These are phyloP conservation scores for Hippoglossus stenolepis DNA, from an alignment of 2,113 vertebrate species.

Conservation along the genomic window DNA sequence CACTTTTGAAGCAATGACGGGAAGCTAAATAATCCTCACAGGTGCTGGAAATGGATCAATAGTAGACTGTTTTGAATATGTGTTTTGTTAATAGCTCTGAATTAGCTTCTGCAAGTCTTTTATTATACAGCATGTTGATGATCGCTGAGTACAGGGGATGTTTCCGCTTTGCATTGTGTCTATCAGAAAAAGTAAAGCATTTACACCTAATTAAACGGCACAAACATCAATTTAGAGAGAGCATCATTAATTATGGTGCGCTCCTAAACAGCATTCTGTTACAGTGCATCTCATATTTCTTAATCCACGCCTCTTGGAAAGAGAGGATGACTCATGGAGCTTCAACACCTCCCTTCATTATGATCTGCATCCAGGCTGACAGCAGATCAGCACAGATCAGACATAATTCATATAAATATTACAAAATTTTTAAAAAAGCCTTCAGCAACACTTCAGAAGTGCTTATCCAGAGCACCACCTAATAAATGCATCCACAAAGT, in stretches of 20 bases:
- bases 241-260: not conserved
- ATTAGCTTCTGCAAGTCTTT: not conserved
- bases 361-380: conserved; percentile 38
- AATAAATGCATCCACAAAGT: conserved; percentile 40
- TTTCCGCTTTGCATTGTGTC: not conserved
- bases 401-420: conserved; percentile 31
- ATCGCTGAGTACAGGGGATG: not conserved
- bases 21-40: not conserved
- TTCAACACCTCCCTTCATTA: conserved; percentile 25
- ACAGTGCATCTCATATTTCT: conserved; percentile 24
- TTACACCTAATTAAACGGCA: too few relatives aligned
- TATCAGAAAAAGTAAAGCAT: not conserved
- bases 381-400: conserved; percentile 41
- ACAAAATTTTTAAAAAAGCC: conserved; percentile 2
- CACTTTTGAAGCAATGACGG: conserved; percentile 13
- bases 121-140: not conserved
- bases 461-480: conserved; percentile 38
- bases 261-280: not conserved
- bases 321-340: conserved; percentile 40
- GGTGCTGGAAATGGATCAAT: not conserved
- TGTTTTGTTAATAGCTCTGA: not conserved
- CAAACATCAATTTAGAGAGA: not conserved
- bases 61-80: too few relatives aligned
- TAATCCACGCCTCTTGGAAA: conserved; percentile 14
- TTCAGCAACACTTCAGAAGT: conserved; percentile 43